Percentiles rank a stretch among this genome's conserved stretches.
Evolutionary conservation across 64 coral and sea anemone species (phyloP).

Genomic region (Montipora efflorescens): DNA sequence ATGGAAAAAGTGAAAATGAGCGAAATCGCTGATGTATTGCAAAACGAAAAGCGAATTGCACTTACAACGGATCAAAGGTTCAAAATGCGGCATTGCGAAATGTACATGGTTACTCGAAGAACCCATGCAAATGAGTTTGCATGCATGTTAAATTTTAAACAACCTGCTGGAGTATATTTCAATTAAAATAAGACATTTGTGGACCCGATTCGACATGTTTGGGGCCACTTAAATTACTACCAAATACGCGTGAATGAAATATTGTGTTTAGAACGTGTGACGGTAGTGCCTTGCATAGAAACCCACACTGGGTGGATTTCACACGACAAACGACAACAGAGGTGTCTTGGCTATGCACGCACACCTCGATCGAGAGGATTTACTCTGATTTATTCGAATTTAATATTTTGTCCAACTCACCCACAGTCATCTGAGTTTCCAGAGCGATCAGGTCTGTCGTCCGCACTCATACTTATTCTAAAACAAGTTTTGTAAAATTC

Average conservation of each 20-base stretch:
- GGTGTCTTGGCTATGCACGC: not conserved
- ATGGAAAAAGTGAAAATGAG: not conserved
- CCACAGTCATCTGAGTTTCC: conserved; percentile 13
- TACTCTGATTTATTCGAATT: not conserved
- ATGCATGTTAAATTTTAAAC: not conserved
- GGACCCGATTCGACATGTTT: not conserved
- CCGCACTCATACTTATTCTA: not conserved
- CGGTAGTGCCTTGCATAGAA: not conserved
- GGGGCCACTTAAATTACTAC: not conserved
- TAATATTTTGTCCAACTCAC: not conserved
- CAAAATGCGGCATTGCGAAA: not conserved
- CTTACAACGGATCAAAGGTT: not conserved
- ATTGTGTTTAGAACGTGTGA: not conserved
- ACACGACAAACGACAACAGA: not conserved
- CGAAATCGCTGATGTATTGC: not conserved
- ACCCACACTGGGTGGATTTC: not conserved
- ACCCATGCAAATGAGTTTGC: not conserved
- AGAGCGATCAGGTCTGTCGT: conserved; percentile 25
- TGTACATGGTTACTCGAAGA: not conserved
- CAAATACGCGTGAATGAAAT: not conserved
- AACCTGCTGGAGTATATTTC: conserved; percentile 2
- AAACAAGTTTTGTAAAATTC: not conserved
- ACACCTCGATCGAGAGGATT: no score
- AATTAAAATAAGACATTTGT: not conserved
- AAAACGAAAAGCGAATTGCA: not conserved